phyloP scores from a whole-genome alignment of 1,140 invertebrate genomes.

The Diachasmimorpha longicaudata region DNA sequence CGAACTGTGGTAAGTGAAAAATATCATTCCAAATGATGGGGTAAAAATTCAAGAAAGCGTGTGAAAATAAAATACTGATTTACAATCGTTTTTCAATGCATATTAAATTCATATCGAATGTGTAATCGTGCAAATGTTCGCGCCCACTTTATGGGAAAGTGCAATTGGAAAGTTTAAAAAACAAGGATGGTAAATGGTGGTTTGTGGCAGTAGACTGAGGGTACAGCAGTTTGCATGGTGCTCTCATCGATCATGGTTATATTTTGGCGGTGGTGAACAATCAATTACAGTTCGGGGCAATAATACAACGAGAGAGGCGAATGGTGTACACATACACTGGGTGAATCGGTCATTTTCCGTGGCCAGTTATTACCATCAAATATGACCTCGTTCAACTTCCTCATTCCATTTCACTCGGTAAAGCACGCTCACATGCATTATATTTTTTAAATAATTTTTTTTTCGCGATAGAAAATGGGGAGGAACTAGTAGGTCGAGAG shows the following conservation, averaged over 20 bases:
- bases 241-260: conserved; percentile 19
- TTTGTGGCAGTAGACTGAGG: background rate
- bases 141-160: conserved; percentile 10
- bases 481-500: no score
- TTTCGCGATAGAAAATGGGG: background rate
- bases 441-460: background rate
- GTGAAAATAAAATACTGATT: background rate
- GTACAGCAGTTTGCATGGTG: background rate
- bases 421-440: background rate
- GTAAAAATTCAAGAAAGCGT: background rate
- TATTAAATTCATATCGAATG: background rate
- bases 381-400: conserved; percentile 33
- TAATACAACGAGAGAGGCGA: conserved; percentile 25
- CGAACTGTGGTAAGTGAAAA: background rate
- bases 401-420: conserved; percentile 9
- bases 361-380: conserved; percentile 35
- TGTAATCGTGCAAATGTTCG: conserved; percentile 4
- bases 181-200: background rate
- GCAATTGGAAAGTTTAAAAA: background rate
- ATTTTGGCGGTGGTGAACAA: conserved; percentile 29
- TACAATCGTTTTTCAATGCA: background rate
- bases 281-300: conserved; percentile 35
- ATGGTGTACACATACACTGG: background rate
- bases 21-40: background rate
- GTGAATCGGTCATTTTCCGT: conserved; percentile 20